A percentile compares a stretch with the other conserved stretches of the same genome.
These are phyloP conservation scores for Nematolebias whitei DNA, from an alignment of 2,113 vertebrate species.

Conservation along the genomic window DNA sequence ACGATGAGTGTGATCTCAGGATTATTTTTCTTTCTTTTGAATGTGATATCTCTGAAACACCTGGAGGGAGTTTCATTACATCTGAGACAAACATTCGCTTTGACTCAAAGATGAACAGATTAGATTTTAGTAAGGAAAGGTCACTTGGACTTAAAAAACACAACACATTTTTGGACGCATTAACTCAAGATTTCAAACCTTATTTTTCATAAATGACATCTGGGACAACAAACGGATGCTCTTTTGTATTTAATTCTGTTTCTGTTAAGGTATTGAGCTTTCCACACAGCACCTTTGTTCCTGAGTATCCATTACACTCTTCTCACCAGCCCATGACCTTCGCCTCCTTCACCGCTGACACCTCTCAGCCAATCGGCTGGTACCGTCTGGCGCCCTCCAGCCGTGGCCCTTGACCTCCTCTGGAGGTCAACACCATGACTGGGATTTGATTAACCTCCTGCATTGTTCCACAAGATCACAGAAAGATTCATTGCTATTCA, in stretches of 20 bases:
- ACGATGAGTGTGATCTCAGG: background rate
- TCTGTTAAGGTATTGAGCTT: slow-evolving; percentile 20
- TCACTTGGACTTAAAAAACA: background rate
- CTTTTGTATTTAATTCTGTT: background rate
- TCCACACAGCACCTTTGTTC: slow-evolving; percentile 39
- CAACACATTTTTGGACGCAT: too few relatives aligned
- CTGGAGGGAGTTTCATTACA: slow-evolving; percentile 8
- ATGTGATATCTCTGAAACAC: background rate
- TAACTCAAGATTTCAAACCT: background rate
- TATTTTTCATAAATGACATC: background rate
- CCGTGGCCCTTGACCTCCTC: slow-evolving; percentile 65
- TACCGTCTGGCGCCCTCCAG: slow-evolving; percentile 56
- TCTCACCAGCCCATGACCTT: slow-evolving; percentile 49
- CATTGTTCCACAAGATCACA: slow-evolving; percentile 63
- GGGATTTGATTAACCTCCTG: slow-evolving; percentile 74
- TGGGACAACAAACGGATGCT: background rate
- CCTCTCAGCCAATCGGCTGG: slow-evolving; percentile 54
- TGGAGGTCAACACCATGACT: slow-evolving; percentile 72
- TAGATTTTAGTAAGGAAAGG: slow-evolving; percentile 1
- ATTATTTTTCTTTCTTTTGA: background rate
- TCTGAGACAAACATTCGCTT: background rate
- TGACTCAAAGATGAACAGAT: background rate
- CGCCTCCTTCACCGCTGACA: slow-evolving; percentile 51
- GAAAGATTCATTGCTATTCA: slow-evolving; percentile 57
- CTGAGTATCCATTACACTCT: slow-evolving; percentile 57